Conservation (phyloP, 1,140 invertebrate genomes). For the Octopus bimaculoides region DNA sequence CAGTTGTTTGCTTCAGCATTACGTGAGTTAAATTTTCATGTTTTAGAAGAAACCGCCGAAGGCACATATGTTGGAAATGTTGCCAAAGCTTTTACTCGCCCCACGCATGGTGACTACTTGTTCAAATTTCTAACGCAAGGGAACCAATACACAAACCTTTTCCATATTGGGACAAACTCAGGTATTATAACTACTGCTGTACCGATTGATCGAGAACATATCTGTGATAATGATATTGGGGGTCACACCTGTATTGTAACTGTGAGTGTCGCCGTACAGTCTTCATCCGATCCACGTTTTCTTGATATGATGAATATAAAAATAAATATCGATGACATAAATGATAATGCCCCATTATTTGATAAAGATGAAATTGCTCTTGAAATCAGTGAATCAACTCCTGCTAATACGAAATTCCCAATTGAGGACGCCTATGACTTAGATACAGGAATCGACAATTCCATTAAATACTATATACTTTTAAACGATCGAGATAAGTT, state of each 20-base stretch:
- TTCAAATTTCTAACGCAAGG: slow-evolving; percentile 38
- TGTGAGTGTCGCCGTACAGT: slow-evolving; percentile 41
- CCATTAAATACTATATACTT: slow-evolving; percentile 43
- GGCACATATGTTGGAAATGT: slow-evolving; percentile 5
- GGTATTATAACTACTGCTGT: slow-evolving; percentile 33
- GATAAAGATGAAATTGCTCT: slow-evolving; percentile 32
- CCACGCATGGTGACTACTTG: not conserved
- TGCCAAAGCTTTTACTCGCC: not conserved
- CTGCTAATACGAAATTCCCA: slow-evolving; percentile 66
- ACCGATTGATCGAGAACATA: slow-evolving; percentile 38
- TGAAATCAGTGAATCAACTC: slow-evolving; percentile 55
- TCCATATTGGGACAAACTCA: slow-evolving; percentile 32
- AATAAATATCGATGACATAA: slow-evolving; percentile 70
- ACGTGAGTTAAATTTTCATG: not conserved
- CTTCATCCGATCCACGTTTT: slow-evolving; percentile 23
- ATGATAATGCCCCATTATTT: slow-evolving; percentile 90
- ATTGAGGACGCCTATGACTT: slow-evolving; percentile 55
- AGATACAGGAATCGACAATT: slow-evolving; percentile 63
- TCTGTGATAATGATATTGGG: slow-evolving; percentile 29
- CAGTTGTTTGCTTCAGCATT: not conserved
- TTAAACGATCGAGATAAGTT: slow-evolving; percentile 33
- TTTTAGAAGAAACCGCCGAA: not conserved
- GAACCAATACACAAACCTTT: slow-evolving; percentile 57
- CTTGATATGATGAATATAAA: slow-evolving; percentile 41
- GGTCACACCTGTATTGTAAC: slow-evolving; percentile 27